Conservation (phyloP, 1,140 invertebrate genomes). For the Pseudomyrmex dendroicus region DNA sequence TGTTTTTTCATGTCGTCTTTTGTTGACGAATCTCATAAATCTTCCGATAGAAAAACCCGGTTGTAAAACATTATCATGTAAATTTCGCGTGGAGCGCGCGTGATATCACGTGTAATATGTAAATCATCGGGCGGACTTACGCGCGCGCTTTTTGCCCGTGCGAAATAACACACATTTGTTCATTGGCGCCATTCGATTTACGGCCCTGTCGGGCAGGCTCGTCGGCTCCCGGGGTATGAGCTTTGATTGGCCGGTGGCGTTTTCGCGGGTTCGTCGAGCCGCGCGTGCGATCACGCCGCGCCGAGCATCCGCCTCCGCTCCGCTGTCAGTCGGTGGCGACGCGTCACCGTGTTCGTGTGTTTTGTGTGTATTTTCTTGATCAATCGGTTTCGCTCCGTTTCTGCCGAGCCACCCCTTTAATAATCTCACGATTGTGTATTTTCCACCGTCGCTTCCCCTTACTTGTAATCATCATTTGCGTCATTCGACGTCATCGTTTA, state of each 20-base stretch:
- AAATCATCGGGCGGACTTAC: background rate
- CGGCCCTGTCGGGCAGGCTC: constrained; percentile 58
- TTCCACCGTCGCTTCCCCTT: background rate
- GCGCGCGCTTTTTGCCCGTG: no score
- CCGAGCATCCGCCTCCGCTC: constrained; percentile 42
- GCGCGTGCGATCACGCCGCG: constrained; percentile 58
- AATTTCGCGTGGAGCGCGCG: background rate
- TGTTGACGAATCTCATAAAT: background rate
- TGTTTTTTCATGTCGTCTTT: no score
- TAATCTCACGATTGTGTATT: background rate
- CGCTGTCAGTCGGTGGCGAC: constrained; percentile 64
- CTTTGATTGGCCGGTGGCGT: constrained; percentile 63
- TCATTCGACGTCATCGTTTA: constrained; percentile 22
- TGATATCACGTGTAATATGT: background rate
- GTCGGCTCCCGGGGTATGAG: constrained; percentile 43
- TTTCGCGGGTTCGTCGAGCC: constrained; percentile 70
- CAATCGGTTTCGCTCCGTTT: background rate
- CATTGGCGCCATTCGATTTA: constrained; percentile 25
- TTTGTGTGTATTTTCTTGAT: background rate
- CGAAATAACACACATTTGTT: constrained; percentile 25
- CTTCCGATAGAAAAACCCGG: background rate
- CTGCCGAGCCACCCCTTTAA: background rate
- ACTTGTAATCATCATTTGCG: constrained; percentile 23
- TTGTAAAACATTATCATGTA: no score
- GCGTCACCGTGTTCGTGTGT: constrained; percentile 54